These are phyloP conservation scores for Bombus polaris DNA, from an alignment of 1,140 invertebrate species.

Conservation along the genomic window DNA sequence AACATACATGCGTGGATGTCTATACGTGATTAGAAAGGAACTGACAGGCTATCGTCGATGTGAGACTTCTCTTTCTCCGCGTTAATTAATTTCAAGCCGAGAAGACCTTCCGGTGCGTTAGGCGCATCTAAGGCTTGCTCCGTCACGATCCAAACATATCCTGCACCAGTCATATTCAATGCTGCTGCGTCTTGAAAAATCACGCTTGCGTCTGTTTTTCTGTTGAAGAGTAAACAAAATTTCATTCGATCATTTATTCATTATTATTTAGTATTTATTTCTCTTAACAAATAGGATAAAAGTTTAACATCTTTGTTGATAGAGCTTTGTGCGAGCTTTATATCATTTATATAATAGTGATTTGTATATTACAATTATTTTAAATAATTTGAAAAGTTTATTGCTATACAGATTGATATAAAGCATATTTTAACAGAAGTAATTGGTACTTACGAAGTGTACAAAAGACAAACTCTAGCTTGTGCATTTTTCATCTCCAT, in stretches of 20 bases:
- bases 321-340: background rate
- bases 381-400: background rate
- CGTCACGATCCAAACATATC: constrained; percentile 98
- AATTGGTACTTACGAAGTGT: constrained; percentile 90
- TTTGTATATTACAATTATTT: background rate
- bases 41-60: constrained; percentile 93
- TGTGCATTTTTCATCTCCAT: constrained; percentile 92
- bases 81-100: constrained; percentile 94
- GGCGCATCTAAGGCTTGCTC: constrained; percentile 94
- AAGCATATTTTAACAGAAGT: background rate
- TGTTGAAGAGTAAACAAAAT: constrained; percentile 74
- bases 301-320: background rate
- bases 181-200: constrained; percentile 94
- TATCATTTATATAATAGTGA: background rate
- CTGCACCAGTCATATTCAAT: constrained; percentile 94
- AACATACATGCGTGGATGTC: constrained; percentile 37
- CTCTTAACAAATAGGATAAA: background rate
- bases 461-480: constrained; percentile 95
- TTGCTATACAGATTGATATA: background rate
- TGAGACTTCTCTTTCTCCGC: constrained; percentile 94
- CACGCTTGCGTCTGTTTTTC: constrained; percentile 93
- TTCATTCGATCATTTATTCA: background rate
- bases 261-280: background rate
- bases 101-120: constrained; percentile 93
- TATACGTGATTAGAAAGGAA: constrained; percentile 55